Evolutionary conservation across 2,113 vertebrate genomes (phyloP), one percentile per base, ranked within the genome.

Genomic region (Miniopterus natalensis): DNA sequence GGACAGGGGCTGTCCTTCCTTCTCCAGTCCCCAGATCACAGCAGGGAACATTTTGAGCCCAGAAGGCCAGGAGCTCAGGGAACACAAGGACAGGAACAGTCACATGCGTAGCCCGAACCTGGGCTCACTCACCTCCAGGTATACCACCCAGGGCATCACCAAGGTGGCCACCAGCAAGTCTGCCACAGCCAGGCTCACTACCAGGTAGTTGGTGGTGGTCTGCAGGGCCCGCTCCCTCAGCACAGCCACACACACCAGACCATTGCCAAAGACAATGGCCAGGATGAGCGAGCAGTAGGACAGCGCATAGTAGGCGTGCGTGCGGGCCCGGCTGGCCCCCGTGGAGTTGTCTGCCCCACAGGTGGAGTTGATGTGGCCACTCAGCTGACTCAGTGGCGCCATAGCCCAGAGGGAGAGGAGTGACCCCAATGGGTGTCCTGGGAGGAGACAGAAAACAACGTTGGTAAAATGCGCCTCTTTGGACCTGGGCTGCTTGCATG

Each of bases 91-190:
- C 45, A 81, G 53, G 9, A 27, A 61, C 0, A 0, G 21, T n/a
- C 31, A 53, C 13, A 3, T 1, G 51, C 68, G 13, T 10, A 74
- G 31, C 71, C 31, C 10, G 2, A 18, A 6, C 17, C 0, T 25
- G 42, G 29, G 71, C 0, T 5, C 49, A 98, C 99, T 99, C 96
- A 99, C 99, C 99, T 99, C 99, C 96, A 99, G 98, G 97, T 99
- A 99, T 21, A 99, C 99, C n/a, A 98, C 98, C 99, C 99, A 99
- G 2, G 99, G 99, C 99, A 99, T 99, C 97, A 99, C 99, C 97
- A 99, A 93, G 8, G 98, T 99, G 75, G 99, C 99, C 98, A 99
- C 99, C 84, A 99, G 98, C 97, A 99, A 96, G 98, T 99, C 99
- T 0, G 99, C 99, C 92, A 99, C 99, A 0, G 99, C 99, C 98